Base-by-base conservation (phyloP, 2,113 vertebrate genomes). In the Vulpes ferrilata region DNA sequence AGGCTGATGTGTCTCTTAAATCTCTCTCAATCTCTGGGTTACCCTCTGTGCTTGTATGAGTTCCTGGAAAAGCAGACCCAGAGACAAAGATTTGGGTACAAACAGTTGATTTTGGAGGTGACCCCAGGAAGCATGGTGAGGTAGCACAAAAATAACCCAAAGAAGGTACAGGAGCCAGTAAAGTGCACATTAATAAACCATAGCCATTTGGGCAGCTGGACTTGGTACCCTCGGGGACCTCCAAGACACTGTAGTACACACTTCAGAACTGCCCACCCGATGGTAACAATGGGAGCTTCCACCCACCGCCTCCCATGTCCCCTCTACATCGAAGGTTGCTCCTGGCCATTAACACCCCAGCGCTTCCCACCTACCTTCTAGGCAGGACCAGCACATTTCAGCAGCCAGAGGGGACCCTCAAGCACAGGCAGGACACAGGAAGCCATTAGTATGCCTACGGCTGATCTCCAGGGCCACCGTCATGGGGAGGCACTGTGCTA, bases 351-450 rank as follows among this genome's bases (percentile, higher is more conserved):
- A 30, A 55, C 5, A 19, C 32, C 6, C 13, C 12, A 60, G 60
- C 30, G 3, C 32, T 38, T 69, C 32, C 53, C 0, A 0, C n/a
- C 30, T 5, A 3, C 11, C 38, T 38, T 13, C 11, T 4, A 1
- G 13, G 19, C 60, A 62, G 43, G 79, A 43, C 53, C 69, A 60
- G 32, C 38, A 23, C 32, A 16, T 17, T 16, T 20, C 38, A n/a
- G 38, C 69, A 32, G n/a, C 53, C 43, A 4, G 83, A 48, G 48
- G 57, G 22, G 30, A 57, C 10, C 32, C 81, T 25, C n/a, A 0
- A 11, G 11, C 71, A 62, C 35, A 38, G 9, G 38, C 38, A 11
- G 8, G 32, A 30, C 85, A n/a, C 51, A 43, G 38, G 55, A 48
- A 32, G 25, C 8, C 53, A 5, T 0, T 4, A 43, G 5, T 5